These are phyloP conservation scores for Penaeus chinensis DNA, from an alignment of 1,140 invertebrate species.

Conservation along the genomic window DNA sequence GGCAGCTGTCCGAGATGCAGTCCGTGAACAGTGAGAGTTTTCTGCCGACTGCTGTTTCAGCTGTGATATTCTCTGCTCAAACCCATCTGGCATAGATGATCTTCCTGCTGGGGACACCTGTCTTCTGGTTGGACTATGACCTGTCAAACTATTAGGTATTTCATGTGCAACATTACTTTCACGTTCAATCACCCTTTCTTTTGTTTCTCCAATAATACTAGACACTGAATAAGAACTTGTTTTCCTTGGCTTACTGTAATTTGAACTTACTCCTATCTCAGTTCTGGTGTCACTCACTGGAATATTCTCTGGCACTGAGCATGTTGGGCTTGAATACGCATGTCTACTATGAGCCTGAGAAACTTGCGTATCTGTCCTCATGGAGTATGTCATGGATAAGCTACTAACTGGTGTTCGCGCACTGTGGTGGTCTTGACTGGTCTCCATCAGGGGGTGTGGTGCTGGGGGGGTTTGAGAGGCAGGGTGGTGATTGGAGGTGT, in stretches of 20 bases:
- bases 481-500: conserved; percentile 34
- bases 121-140: conserved; percentile 49
- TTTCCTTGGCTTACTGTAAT: conserved; percentile 55
- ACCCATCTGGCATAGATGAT: too few species aligned
- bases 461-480: conserved; percentile 38
- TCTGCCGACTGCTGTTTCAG: conserved; percentile 21
- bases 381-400: conserved; percentile 41
- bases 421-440: conserved; percentile 45
- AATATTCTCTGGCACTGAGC: conserved; percentile 45
- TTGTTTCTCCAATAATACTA: conserved; percentile 63
- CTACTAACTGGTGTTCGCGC: conserved; percentile 33
- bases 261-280: conserved; percentile 34
- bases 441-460: conserved; percentile 34
- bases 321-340: conserved; percentile 27
- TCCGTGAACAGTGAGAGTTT: conserved; percentile 9
- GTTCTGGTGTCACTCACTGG: conserved; percentile 40
- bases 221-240: conserved; percentile 63
- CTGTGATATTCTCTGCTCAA: background rate
- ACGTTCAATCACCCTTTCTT: conserved; percentile 46
- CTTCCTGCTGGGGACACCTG: conserved; percentile 15
- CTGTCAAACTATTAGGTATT: conserved; percentile 43
- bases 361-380: conserved; percentile 37
- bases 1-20: conserved; percentile 14
- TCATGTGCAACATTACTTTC: conserved; percentile 43
- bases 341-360: conserved; percentile 51